Evolutionary conservation across 1,140 invertebrate species (phyloP).

Genomic region (Bradysia coprophila): DNA sequence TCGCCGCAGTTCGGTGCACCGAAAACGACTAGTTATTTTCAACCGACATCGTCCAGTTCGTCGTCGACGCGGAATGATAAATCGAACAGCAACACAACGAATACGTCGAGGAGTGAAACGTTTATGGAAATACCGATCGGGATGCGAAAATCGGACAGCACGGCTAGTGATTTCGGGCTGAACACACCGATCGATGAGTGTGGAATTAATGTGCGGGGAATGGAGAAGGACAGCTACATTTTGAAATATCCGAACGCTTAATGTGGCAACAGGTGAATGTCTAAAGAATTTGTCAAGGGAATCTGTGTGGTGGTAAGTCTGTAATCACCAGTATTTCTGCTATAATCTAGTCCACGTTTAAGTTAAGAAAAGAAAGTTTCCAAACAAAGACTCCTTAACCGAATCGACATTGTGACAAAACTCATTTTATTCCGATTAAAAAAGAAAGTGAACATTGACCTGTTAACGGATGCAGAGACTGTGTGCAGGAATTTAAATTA

Average conservation of each 20-base stretch:
- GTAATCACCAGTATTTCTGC: too few species aligned
- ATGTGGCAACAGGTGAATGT: neutral
- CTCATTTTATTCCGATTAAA: too few species aligned
- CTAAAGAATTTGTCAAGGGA: too few species aligned
- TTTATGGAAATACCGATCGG: neutral
- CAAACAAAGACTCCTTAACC: too few species aligned
- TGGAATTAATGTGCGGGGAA: constrained; percentile 4
- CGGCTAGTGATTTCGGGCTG: constrained; percentile 1
- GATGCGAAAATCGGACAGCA: constrained; percentile 5
- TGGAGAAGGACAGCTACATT: constrained; percentile 4
- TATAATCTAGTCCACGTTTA: too few species aligned
- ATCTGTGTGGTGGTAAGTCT: too few species aligned
- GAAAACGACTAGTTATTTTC: constrained; percentile 1
- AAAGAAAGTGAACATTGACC: too few species aligned
- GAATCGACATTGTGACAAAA: too few species aligned
- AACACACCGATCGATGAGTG: constrained; percentile 4
- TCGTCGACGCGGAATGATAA: constrained; percentile 2
- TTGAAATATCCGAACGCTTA: too few species aligned
- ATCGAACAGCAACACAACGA: neutral
- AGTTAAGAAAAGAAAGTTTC: too few species aligned
- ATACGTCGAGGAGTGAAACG: neutral
- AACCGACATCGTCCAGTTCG: neutral
- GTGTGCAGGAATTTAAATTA: too few species aligned
- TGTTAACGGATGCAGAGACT: too few species aligned
- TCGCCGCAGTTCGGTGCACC: constrained; percentile 3